Conservation (phyloP, 2,888 invertebrate genomes). For the Synergus itoensis region DNA sequence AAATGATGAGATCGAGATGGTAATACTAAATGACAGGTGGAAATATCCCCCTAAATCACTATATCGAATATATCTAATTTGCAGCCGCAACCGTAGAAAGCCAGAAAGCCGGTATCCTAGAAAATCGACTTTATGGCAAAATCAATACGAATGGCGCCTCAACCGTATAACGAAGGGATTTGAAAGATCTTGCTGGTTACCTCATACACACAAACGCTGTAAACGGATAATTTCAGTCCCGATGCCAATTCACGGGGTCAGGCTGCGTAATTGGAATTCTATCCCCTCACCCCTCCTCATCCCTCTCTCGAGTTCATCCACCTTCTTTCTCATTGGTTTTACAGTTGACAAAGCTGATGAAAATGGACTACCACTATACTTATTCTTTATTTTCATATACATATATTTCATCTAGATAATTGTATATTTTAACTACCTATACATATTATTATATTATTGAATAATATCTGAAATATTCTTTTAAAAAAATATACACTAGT, state of each 20-base stretch:
- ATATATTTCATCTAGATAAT: no score
- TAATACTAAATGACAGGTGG: slow-evolving; percentile 1
- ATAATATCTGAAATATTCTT: not conserved
- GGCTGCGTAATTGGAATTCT: slow-evolving; percentile 9
- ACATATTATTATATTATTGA: no score
- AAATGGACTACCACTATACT: not conserved
- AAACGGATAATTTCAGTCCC: slow-evolving; percentile 24
- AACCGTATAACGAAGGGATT: slow-evolving; percentile 19
- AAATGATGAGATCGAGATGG: not conserved
- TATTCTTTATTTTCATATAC: slow-evolving; percentile 1
- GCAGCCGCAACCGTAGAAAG: not conserved
- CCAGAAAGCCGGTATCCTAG: not conserved
- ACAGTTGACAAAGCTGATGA: not conserved
- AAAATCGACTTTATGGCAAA: slow-evolving; percentile 20
- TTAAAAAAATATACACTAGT: not conserved
- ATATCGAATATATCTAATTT: slow-evolving; percentile 22
- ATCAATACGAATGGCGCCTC: slow-evolving; percentile 17
- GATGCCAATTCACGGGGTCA: slow-evolving; percentile 25
- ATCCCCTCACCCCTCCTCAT: not conserved
- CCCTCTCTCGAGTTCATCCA: not conserved
- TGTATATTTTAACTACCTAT: no score
- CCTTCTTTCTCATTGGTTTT: not conserved
- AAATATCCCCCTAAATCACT: not conserved
- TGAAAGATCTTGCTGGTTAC: slow-evolving; percentile 33
- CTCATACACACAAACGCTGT: slow-evolving; percentile 2